phyloP scores from a whole-genome alignment of 2,113 vertebrate genomes.

The Rhipidura dahli region DNA sequence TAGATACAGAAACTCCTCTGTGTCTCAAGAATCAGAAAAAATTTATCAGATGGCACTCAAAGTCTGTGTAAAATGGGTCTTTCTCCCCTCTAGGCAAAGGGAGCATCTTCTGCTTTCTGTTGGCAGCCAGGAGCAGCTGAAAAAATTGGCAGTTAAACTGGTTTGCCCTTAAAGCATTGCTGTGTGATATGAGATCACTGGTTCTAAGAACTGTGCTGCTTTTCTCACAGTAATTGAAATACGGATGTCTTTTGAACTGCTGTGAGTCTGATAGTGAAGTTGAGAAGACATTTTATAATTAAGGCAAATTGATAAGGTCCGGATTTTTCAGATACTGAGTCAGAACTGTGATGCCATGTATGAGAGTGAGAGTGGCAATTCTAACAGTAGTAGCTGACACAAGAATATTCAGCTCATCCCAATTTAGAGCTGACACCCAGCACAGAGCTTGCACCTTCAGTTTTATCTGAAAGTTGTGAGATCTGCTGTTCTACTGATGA shows the following conservation, averaged over 20 bases:
- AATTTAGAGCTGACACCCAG: background rate
- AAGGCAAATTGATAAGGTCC: background rate
- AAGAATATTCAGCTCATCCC: background rate
- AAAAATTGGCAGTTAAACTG: background rate
- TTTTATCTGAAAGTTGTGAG: background rate
- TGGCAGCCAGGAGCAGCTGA: background rate
- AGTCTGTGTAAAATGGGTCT: background rate
- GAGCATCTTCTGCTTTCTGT: background rate
- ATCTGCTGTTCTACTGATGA: background rate
- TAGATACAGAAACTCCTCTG: background rate
- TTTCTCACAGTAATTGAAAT: background rate
- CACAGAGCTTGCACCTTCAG: background rate
- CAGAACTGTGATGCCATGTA: background rate
- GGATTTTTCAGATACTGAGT: background rate
- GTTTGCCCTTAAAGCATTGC: background rate
- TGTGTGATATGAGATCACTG: background rate
- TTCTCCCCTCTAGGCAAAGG: background rate
- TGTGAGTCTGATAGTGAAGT: background rate
- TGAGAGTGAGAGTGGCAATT: background rate
- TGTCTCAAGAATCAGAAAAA: background rate
- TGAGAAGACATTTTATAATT: background rate
- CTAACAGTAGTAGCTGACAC: background rate
- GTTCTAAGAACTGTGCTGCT: background rate
- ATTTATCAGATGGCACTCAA: background rate
- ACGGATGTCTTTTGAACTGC: background rate